phyloP scores from a whole-genome alignment of 2,888 invertebrate species.

The Tenthredo livida region DNA sequence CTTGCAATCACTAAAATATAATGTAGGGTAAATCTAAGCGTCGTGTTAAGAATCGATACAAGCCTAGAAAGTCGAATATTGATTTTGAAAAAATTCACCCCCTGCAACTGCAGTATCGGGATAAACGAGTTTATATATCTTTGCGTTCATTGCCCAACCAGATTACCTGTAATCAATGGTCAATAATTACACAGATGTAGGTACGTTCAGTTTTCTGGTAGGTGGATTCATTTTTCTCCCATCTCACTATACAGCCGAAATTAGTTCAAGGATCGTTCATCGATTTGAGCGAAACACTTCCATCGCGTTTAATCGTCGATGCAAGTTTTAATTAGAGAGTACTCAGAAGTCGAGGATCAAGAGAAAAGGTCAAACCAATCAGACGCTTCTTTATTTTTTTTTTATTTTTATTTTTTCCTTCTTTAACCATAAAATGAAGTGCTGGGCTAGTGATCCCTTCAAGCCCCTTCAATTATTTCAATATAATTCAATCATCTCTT shows the following conservation, averaged over 20 bases:
- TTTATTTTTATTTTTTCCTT: background rate
- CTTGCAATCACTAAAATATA: background rate
- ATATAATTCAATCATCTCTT: background rate
- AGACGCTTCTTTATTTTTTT: background rate
- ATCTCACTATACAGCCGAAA: background rate
- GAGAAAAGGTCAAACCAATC: conserved; percentile 30
- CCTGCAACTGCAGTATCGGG: background rate
- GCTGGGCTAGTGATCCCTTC: background rate
- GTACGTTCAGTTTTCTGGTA: conserved; percentile 1
- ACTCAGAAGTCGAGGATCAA: background rate
- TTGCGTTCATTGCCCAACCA: background rate
- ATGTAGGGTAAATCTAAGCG: background rate
- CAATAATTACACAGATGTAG: background rate
- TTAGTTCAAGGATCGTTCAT: conserved; percentile 32
- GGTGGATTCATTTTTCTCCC: background rate
- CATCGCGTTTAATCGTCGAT: conserved; percentile 15
- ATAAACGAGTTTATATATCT: background rate
- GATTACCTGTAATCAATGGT: background rate
- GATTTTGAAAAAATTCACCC: background rate
- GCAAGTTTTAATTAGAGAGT: conserved; percentile 11
- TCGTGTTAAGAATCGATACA: background rate
- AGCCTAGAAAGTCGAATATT: conserved; percentile 12
- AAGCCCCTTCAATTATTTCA: background rate
- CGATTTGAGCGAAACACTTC: conserved; percentile 2
- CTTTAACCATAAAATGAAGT: background rate